Conservation (phyloP, 2,113 vertebrate species). For the Bothrops jararaca region DNA sequence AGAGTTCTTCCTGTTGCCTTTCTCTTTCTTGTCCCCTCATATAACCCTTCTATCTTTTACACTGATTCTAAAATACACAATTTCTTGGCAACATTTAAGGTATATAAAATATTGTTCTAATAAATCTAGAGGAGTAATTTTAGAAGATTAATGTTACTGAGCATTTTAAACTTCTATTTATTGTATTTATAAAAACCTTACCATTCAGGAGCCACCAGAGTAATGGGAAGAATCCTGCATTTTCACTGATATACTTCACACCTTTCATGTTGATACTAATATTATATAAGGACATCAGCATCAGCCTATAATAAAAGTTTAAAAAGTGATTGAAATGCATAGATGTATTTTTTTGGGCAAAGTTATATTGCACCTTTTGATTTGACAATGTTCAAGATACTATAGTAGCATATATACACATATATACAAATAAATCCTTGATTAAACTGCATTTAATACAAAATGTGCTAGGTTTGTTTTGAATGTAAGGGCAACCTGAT, state of each 20-base stretch:
- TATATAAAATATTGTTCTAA: neutral
- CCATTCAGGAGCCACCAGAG: conserved; percentile 85
- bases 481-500: neutral
- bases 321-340: neutral
- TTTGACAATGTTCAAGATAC: neutral
- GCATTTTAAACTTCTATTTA: neutral
- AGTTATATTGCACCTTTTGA: neutral
- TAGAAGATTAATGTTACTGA: neutral
- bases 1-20: neutral
- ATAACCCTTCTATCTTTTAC: neutral
- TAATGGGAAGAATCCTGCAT: conserved; percentile 75
- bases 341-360: neutral
- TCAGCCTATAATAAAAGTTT: conserved; percentile 75
- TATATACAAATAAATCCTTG: neutral
- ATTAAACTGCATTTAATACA: neutral
- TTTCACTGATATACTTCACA: conserved; percentile 83
- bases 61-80: neutral
- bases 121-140: neutral
- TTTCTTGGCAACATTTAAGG: neutral
- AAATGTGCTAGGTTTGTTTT: neutral
- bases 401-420: neutral
- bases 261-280: conserved; percentile 89
- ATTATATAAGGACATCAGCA: conserved; percentile 93
- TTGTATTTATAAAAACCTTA: conserved; percentile 57
- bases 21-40: neutral